Base-by-base conservation (phyloP, 2,113 vertebrate genomes). In the Halichoeres trimaculatus region DNA sequence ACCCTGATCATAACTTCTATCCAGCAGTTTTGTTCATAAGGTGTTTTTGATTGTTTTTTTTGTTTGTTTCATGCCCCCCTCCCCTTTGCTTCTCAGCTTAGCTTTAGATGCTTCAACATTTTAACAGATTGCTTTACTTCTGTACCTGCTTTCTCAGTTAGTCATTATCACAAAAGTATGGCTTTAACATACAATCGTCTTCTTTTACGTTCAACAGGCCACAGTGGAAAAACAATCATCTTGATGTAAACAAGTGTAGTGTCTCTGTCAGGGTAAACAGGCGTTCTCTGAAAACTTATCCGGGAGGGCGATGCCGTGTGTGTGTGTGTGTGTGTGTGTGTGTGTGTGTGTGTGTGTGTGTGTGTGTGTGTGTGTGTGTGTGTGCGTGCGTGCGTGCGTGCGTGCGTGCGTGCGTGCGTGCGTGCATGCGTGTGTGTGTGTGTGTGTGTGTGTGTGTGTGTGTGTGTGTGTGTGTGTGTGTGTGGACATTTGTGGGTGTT, bases 401-500 rank as follows among this genome's bases (percentile, higher is more conserved):
- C 68, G 84, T 76, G 76, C 75, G 50, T 57, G 50, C 82, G 52
- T 70, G 80, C 71, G 80, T 55, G 83, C 85, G 50, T 51, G 26
- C 51, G 38, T 57, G 35, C 45, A 34, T 69, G 63, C 70, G 40
- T 24, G 50, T 55, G 45, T 20, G 19, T 20, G 22, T 57, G 35
- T 48, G 34, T 24, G 48, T 64, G 53, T 71, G 17, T 24, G 50
- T 48, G 53, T 26, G 12, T 43, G 20, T 26, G 13, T 67, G 30
- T 72, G 47, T 61, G 64, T 68, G 19, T 60, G 55, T 69, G 62
- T 58, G 45, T 79, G 79, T 30, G 0, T 62, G 65, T 75, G 70
- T 71, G 84, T 74, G 77, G 76, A 48, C 58, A 54, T 84, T 54
- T 70, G 81, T 74, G 78, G 60, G 83, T 86, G 88, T 89, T 78